Conservation (phyloP, 2,797 vertebrate species). For the Alcedo quadribrachys region DNA sequence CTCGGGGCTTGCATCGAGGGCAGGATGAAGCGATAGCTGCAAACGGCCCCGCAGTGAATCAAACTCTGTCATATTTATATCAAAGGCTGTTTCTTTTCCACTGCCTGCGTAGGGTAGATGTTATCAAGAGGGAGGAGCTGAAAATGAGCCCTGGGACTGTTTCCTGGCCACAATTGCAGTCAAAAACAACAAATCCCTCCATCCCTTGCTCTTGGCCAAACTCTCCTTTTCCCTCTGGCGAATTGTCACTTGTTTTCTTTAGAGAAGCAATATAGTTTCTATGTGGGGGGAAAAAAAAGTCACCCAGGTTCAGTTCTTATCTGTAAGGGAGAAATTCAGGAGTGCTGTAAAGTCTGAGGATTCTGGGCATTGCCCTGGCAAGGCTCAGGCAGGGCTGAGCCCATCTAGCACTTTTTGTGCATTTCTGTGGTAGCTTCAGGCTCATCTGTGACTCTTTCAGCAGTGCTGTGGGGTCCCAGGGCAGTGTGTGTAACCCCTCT, state of each 20-base stretch:
- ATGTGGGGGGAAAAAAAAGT: background rate
- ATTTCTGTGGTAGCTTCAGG: fast-evolving
- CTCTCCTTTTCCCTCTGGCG: background rate
- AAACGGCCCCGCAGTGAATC: background rate
- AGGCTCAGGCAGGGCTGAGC: background rate
- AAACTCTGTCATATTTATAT: background rate
- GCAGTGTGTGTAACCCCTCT: background rate
- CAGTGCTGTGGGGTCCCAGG: background rate
- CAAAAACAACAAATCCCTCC: conserved; percentile 23
- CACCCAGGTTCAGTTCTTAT: background rate
- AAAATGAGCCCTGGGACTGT: background rate
- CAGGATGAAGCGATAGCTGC: background rate
- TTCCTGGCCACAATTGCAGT: conserved; percentile 34
- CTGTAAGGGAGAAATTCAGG: background rate
- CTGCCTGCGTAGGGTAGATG: conserved; percentile 10
- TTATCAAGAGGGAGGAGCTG: conserved; percentile 61
- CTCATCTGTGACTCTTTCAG: fast-evolving
- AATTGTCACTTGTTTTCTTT: background rate
- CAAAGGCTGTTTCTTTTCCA: conserved; percentile 24
- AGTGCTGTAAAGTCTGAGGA: background rate
- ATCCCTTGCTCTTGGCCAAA: background rate
- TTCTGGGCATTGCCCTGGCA: background rate
- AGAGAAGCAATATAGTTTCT: background rate
- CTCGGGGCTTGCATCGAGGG: background rate
- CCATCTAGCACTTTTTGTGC: background rate